These are phyloP conservation scores for Astatoreochromis straeleni DNA, from an alignment of 2,113 vertebrate species.

Conservation along the genomic window DNA sequence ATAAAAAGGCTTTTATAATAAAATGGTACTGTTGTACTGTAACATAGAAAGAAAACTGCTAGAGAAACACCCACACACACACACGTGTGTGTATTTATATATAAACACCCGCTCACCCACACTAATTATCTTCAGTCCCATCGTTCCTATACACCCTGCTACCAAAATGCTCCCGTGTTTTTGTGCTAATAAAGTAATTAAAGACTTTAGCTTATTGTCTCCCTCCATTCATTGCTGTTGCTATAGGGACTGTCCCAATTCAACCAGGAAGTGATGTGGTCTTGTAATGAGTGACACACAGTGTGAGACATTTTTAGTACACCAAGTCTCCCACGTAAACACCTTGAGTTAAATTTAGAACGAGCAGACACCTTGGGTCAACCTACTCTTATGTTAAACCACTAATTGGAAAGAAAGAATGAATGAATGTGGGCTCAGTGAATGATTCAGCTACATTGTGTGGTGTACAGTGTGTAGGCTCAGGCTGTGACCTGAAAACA, in stretches of 20 bases:
- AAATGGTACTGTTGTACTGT: not conserved
- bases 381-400: conserved; percentile 42
- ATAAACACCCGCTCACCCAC: not conserved
- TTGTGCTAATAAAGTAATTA: not conserved
- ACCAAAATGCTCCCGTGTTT: not conserved
- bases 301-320: not conserved
- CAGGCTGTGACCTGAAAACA: conserved; percentile 27
- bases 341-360: conserved; percentile 53
- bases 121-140: not conserved
- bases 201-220: not conserved
- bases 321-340: conserved; percentile 41
- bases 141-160: not conserved
- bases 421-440: conserved; percentile 38
- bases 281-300: conserved; percentile 38
- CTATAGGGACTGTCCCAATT: conserved; percentile 46
- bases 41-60: not conserved
- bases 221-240: not conserved
- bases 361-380: conserved; percentile 15
- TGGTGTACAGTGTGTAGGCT: conserved; percentile 44
- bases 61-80: not conserved
- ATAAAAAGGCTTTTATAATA: not conserved
- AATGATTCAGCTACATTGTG: conserved; percentile 30
- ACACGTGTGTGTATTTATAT: not conserved
- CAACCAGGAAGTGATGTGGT: conserved; percentile 33
- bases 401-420: conserved; percentile 59